phyloP scores from a whole-genome alignment of 23 tunicate genomes.

The Phallusia fumigata region DNA sequence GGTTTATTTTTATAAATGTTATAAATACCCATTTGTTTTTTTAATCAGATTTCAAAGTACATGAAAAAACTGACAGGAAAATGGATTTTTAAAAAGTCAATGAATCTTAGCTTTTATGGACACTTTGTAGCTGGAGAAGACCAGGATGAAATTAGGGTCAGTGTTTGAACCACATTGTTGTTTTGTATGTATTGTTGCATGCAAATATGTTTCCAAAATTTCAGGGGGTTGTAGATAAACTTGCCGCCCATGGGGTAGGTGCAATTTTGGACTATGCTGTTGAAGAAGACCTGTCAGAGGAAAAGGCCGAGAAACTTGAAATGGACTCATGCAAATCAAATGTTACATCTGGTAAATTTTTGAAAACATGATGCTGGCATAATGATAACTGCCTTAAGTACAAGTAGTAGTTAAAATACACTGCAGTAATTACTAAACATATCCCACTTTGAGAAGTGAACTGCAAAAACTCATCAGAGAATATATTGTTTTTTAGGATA shows the following conservation, averaged over 20 bases:
- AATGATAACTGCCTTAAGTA: too few species aligned
- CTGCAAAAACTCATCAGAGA: too few species aligned
- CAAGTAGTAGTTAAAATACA: too few species aligned
- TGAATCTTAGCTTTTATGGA: slow-evolving; percentile 87
- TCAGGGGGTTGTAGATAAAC: slow-evolving; percentile 22
- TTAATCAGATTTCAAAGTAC: slow-evolving; percentile 31
- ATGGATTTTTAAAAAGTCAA: slow-evolving; percentile 38
- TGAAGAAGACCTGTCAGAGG: slow-evolving; percentile 92
- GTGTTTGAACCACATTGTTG: not conserved
- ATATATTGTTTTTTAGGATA: not conserved
- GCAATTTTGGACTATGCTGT: slow-evolving; percentile 98
- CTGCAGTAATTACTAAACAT: too few species aligned
- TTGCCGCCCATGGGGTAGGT: slow-evolving; percentile 69
- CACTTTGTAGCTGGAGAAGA: slow-evolving; percentile 98
- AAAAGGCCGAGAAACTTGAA: slow-evolving; percentile 91
- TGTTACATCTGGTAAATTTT: not conserved
- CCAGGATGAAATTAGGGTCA: slow-evolving; percentile 67
- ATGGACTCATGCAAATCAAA: slow-evolving; percentile 74
- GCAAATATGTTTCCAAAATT: not conserved
- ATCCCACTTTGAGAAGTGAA: too few species aligned
- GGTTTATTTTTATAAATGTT: too few species aligned
- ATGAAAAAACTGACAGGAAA: slow-evolving; percentile 63
- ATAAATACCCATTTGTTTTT: too few species aligned
- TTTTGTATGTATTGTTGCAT: not conserved
- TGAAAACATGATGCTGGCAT: too few species aligned